A percentile compares a stretch with the other conserved stretches of the same genome.
Conservation (phyloP, 2,113 vertebrate species). For the Ramphastos sulfuratus region DNA sequence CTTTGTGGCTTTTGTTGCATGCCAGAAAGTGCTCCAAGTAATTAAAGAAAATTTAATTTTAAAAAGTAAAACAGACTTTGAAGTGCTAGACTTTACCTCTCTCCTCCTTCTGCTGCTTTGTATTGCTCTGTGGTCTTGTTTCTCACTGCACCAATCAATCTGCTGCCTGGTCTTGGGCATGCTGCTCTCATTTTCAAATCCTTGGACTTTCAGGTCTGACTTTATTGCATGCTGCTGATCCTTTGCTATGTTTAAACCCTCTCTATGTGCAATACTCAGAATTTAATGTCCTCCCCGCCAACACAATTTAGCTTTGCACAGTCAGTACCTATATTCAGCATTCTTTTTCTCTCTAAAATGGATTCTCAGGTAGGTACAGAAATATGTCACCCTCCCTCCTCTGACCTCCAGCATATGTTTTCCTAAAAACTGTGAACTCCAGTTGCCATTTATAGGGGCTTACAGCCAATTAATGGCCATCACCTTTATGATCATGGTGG, state of each 20-base stretch:
- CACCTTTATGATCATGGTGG: background rate
- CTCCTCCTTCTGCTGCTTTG: background rate
- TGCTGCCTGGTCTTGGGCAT: background rate
- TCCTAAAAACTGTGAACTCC: background rate
- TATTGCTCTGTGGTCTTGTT: background rate
- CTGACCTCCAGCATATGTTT: background rate
- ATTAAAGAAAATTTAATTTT: background rate
- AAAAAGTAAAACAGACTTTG: background rate
- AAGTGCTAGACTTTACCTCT: background rate
- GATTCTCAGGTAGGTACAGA: background rate
- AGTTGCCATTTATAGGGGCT: background rate
- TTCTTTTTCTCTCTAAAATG: background rate
- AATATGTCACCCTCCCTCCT: background rate
- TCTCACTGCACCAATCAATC: background rate
- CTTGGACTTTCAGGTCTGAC: background rate
- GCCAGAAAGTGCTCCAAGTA: background rate
- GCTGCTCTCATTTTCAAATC: conserved; percentile 17
- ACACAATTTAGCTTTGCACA: background rate
- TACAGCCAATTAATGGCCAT: background rate
- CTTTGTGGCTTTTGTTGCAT: background rate
- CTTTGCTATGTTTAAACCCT: conserved; percentile 1
- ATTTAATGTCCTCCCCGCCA: background rate
- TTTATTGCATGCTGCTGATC: background rate
- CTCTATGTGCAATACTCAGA: background rate
- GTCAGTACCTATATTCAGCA: background rate